Evolutionary conservation across 2,113 vertebrate species (phyloP), one percentile per base, ranked within the genome.

Genomic region (Nycticryphes semicollaris): DNA sequence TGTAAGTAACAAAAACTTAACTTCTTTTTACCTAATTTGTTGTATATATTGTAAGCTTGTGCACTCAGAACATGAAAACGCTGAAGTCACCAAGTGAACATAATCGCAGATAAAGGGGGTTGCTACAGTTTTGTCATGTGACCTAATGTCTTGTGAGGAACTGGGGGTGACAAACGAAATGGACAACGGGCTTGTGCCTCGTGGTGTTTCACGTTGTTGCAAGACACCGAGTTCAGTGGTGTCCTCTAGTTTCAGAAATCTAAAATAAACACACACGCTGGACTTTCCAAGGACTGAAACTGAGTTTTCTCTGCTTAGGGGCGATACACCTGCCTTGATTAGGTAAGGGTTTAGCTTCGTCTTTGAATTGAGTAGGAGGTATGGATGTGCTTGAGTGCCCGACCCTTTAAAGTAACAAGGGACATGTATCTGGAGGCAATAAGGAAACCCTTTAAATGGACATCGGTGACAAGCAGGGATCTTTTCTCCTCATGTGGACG

Each of bases 281-380:
- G 19, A 21, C 47, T 21, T 47, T 47, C 20, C 20, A 62, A 66
- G 35, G 17, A 28, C 45, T 69, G 41, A 57, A 70, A 31, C 25
- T 10, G 31, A 59, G 27, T 59, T 88, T 67, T 15, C 31, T 53
- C 39, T 93, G 33, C 45, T 35, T 60, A 90, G 48, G 53, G 14
- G 53, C 0, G 0, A 21, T 27, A 9, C 5, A 41, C 7, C 14
- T 45, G 37, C 66, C 50, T 43, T 79, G 5, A 27, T 76, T 27
- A 82, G 48, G 8, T 64, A 63, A 64, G 25, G 25, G 43, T 91
- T 94, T 51, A 43, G 16, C 18, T 74, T 70, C 6, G 27, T 75
- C 62, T 85, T 62, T 85, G 54, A 74, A 73, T 13, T 47, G 60
- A 59, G 25, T 27, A 47, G 39, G 62, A 76, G 18, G 30, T 79